Percentiles rank a stretch among this genome's conserved stretches.
phyloP scores from a whole-genome alignment of 2,113 vertebrate genomes.

The Heterotilapia buettikoferi region DNA sequence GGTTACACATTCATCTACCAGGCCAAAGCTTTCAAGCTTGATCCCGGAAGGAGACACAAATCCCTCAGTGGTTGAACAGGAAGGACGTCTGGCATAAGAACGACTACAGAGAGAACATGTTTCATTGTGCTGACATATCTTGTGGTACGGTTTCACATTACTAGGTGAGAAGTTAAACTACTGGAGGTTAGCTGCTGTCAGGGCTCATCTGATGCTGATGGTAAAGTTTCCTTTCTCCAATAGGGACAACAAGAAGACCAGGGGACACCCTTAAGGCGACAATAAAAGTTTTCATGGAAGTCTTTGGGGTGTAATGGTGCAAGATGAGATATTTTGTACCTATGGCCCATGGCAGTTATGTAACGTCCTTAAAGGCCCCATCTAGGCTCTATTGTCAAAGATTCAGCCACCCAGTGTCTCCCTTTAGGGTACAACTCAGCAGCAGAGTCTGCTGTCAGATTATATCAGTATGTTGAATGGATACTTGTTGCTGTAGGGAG shows the following conservation, averaged over 20 bases:
- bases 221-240: background rate
- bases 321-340: background rate
- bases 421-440: background rate
- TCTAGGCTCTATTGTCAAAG: slow-evolving; percentile 12
- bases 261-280: background rate
- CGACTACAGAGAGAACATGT: no score
- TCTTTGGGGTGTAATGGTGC: background rate
- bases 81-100: no score
- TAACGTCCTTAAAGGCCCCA: slow-evolving; percentile 12
- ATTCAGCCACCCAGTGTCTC: background rate
- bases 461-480: background rate
- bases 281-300: background rate
- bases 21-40: no score
- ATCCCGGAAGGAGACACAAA: no score
- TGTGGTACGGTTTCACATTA: no score
- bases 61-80: no score
- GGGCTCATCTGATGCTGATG: no score
- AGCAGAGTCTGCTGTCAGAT: slow-evolving; percentile 8
- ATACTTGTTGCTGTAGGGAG: background rate
- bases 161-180: no score
- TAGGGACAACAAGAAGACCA: background rate
- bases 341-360: background rate
- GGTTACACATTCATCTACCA: no score
- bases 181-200: no score
- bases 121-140: no score